phyloP scores from a whole-genome alignment of 2,797 vertebrate genomes.

The Macropus fuliginosus region DNA sequence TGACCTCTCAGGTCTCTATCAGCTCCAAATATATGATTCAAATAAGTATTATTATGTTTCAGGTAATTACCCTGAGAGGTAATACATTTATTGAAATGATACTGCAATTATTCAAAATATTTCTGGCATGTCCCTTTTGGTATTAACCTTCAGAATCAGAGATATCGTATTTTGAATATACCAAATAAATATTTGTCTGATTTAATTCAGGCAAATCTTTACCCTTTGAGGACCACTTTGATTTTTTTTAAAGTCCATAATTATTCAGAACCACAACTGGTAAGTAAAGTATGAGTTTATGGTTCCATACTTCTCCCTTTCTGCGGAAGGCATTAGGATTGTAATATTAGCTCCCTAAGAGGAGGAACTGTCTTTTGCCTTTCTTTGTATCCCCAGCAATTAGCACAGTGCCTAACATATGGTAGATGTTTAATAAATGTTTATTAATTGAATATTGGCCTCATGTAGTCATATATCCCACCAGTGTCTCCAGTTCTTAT shows the following conservation, averaged over 20 bases:
- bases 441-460: not conserved
- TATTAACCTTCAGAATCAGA: conserved; percentile 5
- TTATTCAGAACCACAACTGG: conserved; percentile 23
- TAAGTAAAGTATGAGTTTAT: conserved; percentile 17
- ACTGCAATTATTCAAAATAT: conserved; percentile 13
- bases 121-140: not conserved
- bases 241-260: not conserved
- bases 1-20: not conserved
- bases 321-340: not conserved
- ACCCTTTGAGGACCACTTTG: conserved; percentile 24
- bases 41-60: not conserved
- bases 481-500: not conserved
- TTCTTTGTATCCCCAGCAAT: not conserved
- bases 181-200: conserved; percentile 2
- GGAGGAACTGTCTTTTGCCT: not conserved
- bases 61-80: not conserved
- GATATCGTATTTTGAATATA: not conserved
- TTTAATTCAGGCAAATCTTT: conserved; percentile 1
- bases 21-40: not conserved
- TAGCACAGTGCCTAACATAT: not conserved
- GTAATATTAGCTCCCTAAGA: not conserved
- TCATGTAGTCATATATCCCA: not conserved
- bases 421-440: not conserved
- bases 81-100: conserved; percentile 11
- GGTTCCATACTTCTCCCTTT: not conserved